Percentiles rank a stretch among this genome's conserved stretches.
phyloP scores from a whole-genome alignment of 92 coral and sea anemone species.

The Ricordea florida region DNA sequence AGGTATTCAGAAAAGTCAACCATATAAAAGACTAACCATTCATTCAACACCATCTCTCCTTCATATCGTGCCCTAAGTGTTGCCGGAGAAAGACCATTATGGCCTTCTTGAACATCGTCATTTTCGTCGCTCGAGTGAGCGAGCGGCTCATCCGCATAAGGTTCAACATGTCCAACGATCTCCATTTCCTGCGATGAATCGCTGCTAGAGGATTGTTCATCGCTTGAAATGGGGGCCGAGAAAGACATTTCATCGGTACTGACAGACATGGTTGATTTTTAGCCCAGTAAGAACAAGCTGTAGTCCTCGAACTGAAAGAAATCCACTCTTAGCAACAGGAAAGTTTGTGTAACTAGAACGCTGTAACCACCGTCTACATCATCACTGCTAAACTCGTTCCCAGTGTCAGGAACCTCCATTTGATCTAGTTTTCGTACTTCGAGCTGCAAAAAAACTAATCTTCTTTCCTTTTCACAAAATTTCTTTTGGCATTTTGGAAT shows the following conservation, averaged over 20 bases:
- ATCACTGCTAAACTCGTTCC: background rate
- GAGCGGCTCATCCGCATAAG: conserved; percentile 43
- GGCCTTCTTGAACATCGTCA: conserved; percentile 10
- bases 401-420: background rate
- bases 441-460: too few relatives aligned
- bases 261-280: too few relatives aligned
- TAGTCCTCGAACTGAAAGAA: too few relatives aligned
- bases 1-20: background rate
- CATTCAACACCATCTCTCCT: conserved; percentile 11
- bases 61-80: conserved; percentile 29
- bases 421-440: too few relatives aligned
- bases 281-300: too few relatives aligned
- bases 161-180: conserved; percentile 9
- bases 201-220: background rate
- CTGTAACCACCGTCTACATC: background rate
- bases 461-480: too few relatives aligned
- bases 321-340: too few relatives aligned
- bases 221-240: background rate
- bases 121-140: conserved; percentile 47
- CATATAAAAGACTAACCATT: conserved; percentile 3
- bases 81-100: conserved; percentile 51
- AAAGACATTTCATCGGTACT: background rate
- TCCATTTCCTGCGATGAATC: conserved; percentile 10
- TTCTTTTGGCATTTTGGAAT: too few relatives aligned
- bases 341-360: background rate